Percentiles rank a stretch among this genome's conserved stretches.
These are phyloP conservation scores for Anticlea derivata DNA, from an alignment of 2,888 invertebrate genomes.

Conservation along the genomic window DNA sequence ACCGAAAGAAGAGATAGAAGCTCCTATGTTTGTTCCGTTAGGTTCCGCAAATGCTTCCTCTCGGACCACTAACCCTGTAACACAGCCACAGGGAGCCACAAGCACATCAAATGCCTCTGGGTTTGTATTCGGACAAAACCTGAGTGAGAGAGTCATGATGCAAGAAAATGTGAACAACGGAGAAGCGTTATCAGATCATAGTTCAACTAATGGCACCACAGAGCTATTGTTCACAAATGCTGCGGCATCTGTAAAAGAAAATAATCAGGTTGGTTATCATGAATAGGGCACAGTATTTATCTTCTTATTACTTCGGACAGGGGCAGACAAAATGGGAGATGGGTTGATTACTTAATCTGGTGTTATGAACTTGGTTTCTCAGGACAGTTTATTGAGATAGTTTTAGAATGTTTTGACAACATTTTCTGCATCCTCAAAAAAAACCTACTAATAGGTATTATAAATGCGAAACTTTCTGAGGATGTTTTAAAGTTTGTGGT, in stretches of 20 bases:
- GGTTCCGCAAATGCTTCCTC: constrained; percentile 63
- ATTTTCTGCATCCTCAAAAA: no score
- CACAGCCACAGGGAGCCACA: constrained; percentile 63
- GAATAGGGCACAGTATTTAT: no score
- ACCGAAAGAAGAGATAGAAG: constrained; percentile 56
- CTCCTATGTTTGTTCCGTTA: constrained; percentile 77
- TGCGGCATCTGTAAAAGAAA: constrained; percentile 82
- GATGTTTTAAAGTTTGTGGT: no score
- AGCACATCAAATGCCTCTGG: constrained; percentile 80
- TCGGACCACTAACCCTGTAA: constrained; percentile 77
- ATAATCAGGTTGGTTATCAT: constrained; percentile 56
- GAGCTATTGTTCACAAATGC: constrained; percentile 90
- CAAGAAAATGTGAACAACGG: constrained; percentile 82
- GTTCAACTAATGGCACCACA: constrained; percentile 84
- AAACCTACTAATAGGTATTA: no score
- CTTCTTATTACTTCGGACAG: no score
- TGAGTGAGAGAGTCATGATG: constrained; percentile 92
- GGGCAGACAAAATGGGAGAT: no score
- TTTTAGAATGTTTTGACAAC: no score
- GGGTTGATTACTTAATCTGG: no score
- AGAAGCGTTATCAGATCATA: constrained; percentile 65
- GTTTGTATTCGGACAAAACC: constrained; percentile 96
- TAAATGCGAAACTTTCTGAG: no score
- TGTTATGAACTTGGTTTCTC: no score
- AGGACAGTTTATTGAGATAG: no score